Base-by-base conservation (phyloP, 1,140 invertebrate genomes). In the Zaprionus gabonicus region DNA sequence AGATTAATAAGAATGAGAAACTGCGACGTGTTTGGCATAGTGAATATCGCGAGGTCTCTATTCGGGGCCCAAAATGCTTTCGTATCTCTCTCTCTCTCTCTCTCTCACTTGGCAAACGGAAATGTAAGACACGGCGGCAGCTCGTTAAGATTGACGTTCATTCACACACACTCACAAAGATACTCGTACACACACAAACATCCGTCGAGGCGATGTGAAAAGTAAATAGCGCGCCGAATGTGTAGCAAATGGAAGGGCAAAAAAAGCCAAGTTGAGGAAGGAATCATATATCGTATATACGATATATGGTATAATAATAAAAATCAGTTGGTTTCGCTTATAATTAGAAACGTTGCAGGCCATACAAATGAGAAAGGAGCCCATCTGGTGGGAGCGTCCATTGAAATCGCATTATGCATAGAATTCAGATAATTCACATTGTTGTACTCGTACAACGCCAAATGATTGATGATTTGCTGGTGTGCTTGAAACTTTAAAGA, bases 1-100 rank as follows among this genome's bases (percentile, higher is more conserved):
- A 88, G 85, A 88, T 84, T 88, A 90, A 88, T 90, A 81, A 88
- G 84, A 78, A 73, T 51, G 46, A 51, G 46, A 23, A 76, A 62
- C 67, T 72, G 66, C 73, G 79, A 88, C 84, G 84, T 88, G 84
- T 81, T 69, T 55, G 75, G 85, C 85, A 88, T 88, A 68, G 15
- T 34, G 31, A 34, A 34, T 34, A 34, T 71, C n/a, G 55, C 53
- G 15, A 59, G 55, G 23, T 41, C 67, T 49, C 31, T 34, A 34
- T 34, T 34, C 7, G 31, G 31, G 31, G 31, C 31, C 31, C 31
- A 34, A 56, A 64, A 44, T 34, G 55, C 49, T 36, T 15, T 51
- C 3, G 28, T 36, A 38, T 31, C 53, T 34, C 41, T 41, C 60
- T 20, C 20, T 20, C 60, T 20, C 20, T 20, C 20, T 20, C 20